A percentile compares a stretch with the other conserved stretches of the same genome.
Evolutionary conservation across 1,140 invertebrate species (phyloP).

Genomic region (Sarcophaga bullata): DNA sequence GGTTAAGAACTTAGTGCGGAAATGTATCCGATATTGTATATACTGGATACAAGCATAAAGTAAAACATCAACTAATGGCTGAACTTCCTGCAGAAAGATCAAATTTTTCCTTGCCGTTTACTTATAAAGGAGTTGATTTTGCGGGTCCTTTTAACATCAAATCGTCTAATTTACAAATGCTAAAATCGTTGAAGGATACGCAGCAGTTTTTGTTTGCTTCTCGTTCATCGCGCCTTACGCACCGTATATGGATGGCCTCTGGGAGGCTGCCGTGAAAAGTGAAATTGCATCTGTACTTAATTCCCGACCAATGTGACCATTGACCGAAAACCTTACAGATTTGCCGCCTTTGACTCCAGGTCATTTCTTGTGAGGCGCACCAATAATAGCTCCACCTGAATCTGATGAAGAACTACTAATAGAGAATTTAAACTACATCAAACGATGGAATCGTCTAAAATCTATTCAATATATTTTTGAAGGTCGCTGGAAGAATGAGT

Average conservation of each 20-base stretch:
- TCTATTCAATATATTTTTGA: background rate
- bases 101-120: slow-evolving; percentile 44
- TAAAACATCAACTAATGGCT: slow-evolving; percentile 24
- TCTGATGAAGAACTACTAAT: background rate
- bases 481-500: background rate
- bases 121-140: slow-evolving; percentile 49
- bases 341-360: slow-evolving; percentile 19
- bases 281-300: slow-evolving; percentile 38
- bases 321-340: slow-evolving; percentile 23
- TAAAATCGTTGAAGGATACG: background rate
- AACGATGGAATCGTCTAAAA: background rate
- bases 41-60: background rate
- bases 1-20: background rate
- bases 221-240: background rate
- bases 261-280: background rate
- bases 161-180: background rate
- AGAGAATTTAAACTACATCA: background rate
- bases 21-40: background rate
- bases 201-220: background rate
- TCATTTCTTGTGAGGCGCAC: slow-evolving; percentile 25
- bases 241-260: background rate
- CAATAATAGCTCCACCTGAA: background rate
- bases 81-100: slow-evolving; percentile 43
- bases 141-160: slow-evolving; percentile 42
- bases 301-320: slow-evolving; percentile 16